These are phyloP conservation scores for Catostomus latipinnis DNA, from an alignment of 2,797 vertebrate genomes.

Conservation along the genomic window DNA sequence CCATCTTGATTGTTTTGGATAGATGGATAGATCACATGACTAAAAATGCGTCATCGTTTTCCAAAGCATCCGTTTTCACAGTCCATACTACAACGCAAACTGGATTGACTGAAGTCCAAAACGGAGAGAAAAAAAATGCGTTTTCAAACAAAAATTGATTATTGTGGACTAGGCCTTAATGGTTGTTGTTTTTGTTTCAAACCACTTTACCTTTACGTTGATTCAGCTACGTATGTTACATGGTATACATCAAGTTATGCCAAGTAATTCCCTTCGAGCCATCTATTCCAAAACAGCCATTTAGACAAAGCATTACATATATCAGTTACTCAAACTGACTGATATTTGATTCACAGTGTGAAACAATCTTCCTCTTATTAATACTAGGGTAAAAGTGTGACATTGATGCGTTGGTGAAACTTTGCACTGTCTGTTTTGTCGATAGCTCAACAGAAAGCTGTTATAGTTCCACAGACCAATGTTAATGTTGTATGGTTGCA, in stretches of 20 bases:
- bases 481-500: conserved; percentile 34
- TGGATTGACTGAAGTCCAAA: too few species aligned
- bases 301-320: background rate
- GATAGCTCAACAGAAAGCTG: conserved; percentile 32
- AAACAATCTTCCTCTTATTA: conserved; percentile 11
- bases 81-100: too few species aligned
- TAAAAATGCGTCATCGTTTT: too few species aligned
- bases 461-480: conserved; percentile 20
- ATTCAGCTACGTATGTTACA: background rate
- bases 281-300: conserved; percentile 13
- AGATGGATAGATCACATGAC: too few species aligned
- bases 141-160: too few species aligned
- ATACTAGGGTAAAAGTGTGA: conserved; percentile 19
- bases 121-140: too few species aligned
- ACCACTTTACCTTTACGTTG: background rate
- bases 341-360: conserved; percentile 9
- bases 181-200: background rate
- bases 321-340: background rate
- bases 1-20: too few species aligned
- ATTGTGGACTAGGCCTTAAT: too few species aligned
- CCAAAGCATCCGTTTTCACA: too few species aligned
- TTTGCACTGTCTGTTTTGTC: conserved; percentile 50
- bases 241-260: conserved; percentile 6
- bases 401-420: conserved; percentile 35
- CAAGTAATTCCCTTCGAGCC: background rate